Base-by-base conservation (phyloP, 1,140 invertebrate genomes). In the Aphis craccivora region DNA sequence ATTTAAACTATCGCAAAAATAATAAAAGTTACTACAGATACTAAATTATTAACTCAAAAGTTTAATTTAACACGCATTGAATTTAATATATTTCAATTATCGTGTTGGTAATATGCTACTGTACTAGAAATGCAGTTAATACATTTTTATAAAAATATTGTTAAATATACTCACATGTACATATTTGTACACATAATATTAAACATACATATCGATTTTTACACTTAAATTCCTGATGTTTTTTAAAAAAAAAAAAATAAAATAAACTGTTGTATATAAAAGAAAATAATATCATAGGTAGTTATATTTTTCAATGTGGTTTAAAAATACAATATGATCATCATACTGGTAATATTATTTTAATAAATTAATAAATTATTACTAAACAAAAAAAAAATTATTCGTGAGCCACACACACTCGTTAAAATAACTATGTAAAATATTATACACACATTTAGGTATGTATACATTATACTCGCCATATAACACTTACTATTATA, bases 351-450 rank as follows among this genome's bases (percentile, higher is more conserved):
- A 14, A 14, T 67, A n/a, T 76, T 76, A n/a, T 76, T 76, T n/a
- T 76, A 67, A 35, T n/a, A 30, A 48, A 48, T 48, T 51, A 51
- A 51, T 30, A 76, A n/a, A 18, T n/a, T 67, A 67, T 67, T n/a
- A 18, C 4, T 9, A 67, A n/a, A 67, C 14, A n/a, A 67, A n/a
- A 67, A 67, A 5, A 18, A 67, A 67, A 67, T 1, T n/a, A n/a
- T n/a, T n/a, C 18, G 14, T n/a, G 1, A n/a, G 30, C 30, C 30
- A 2, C 14, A 5, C 1, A n/a, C 0, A n/a, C 4, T 30, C 14
- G 30, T n/a, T 18, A 6, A 67, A n/a, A n/a, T n/a, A 18, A 67
- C 6, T 18, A 4, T 14, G 8, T 45, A 45, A 45, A 45, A 60
- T 4, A 37, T 37, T 37, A 60, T 30, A 30, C 25, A 30, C 55